phyloP scores from a whole-genome alignment of 2,113 vertebrate species.

The Colistium nudipinnis region DNA sequence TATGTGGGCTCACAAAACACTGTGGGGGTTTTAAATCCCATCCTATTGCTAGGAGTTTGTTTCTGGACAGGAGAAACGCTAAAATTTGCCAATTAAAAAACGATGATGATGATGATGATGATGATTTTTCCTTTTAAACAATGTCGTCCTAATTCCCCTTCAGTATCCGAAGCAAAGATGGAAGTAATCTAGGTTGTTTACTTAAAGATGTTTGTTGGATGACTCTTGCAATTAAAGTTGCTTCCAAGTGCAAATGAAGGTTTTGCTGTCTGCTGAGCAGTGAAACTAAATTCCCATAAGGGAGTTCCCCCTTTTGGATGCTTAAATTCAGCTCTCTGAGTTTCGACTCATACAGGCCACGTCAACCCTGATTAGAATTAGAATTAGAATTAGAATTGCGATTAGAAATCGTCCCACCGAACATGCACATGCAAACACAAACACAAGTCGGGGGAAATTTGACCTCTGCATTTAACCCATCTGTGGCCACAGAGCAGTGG shows the following conservation, averaged over 20 bases:
- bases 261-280: constrained; percentile 19
- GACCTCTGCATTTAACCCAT: no score
- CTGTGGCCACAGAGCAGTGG: no score
- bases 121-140: neutral
- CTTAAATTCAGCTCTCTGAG: constrained; percentile 9
- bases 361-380: no score
- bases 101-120: neutral
- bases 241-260: constrained; percentile 13
- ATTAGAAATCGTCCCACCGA: no score
- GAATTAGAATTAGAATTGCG: no score
- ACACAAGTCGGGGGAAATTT: no score
- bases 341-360: constrained; percentile 25
- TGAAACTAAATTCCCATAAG: constrained; percentile 35
- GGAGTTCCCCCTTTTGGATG: constrained; percentile 15
- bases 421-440: no score
- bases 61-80: neutral
- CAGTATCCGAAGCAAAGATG: no score
- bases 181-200: neutral
- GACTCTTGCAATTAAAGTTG: constrained; percentile 1
- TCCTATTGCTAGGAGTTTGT: neutral
- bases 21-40: no score
- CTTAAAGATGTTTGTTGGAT: constrained; percentile 15
- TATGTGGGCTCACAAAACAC: no score
- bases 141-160: neutral
- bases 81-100: no score